Base-by-base conservation (phyloP, 2,797 vertebrate species). In the Pteronotus mesoamericanus region DNA sequence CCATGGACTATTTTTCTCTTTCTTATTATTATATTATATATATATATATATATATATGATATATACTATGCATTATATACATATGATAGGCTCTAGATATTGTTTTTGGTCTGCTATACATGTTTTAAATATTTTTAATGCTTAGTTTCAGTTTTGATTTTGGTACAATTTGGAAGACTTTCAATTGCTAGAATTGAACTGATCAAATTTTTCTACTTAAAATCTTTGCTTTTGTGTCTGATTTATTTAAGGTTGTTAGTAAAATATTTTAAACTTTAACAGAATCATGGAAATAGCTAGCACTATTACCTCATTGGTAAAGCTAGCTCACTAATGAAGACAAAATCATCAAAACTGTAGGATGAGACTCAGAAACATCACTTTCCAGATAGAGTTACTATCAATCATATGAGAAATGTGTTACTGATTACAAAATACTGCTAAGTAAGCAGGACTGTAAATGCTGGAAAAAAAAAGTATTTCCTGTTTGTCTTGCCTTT, bases 331-430 rank as follows among this genome's bases (percentile, higher is more conserved):
- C 3, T 26, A 69, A 29, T 72, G 34, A 85, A 94, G 16, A 88
- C 3, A 82, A 14, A 83, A 61, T 64, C 12, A 57, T 86, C 72
- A 74, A 92, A 87, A 44, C 32, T 51, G 14, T 84, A 77, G 77
- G 74, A 64, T 26, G 24, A 86, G 21, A 44, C 16, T 55, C 37
- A 80, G 42, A 39, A 80, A 66, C 46, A 83, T n/a, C 42, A 66
- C 91, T 96, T 94, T 85, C 14, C 14, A 84, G 18, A 68, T 16
- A 37, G 1, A 87, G 9, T 37, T 37, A 53, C 19, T 80, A 37
- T 86, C 85, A 80, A n/a, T 84, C 32, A 57, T 42, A 48, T 85
- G n/a, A 97, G 53, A 94, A 69, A 89, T 82, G 93, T 37, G 37
- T 57, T 85, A 69, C 10, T 91, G 12, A 86, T 80, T 59, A 88